Evolutionary conservation across 2,888 invertebrate species (phyloP), one percentile per base, ranked within the genome.

Genomic region (Desoria tigrina): DNA sequence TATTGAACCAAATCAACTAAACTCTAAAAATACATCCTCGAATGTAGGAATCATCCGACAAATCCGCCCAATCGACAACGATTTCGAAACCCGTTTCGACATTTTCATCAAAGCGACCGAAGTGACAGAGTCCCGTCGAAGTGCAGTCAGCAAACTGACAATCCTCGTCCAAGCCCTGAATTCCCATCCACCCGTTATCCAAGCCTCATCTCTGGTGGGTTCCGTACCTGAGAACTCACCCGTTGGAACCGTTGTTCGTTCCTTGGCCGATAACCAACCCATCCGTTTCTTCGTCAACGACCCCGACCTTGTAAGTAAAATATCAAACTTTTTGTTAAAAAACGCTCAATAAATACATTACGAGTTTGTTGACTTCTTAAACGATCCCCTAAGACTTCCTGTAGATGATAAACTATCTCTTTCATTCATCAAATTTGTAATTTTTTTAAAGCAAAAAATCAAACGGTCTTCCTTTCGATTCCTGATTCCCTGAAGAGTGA

Each of bases 121-220:
- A 81, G 85, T 86, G 56, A 87, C 91, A 1, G 88, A 89, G 80
- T 86, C 87, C 0, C 87, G 87, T 77, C 83, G 92, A 45, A 92
- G 88, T 65, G 89, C 93, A 0, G 90, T 89, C 26, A 92, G 92
- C 0, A 92, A 90, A 79, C 81, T 94, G 59, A 85, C 86, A 2
- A 87, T 94, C 63, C 88, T 87, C 42, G 90, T 94, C 0, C 88
- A 91, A 69, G 91, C 92, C 0, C 90, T 92, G 0, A 93, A 94
- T 80, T 88, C 90, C 18, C 89, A 89, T 80, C 92, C 92, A 0
- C 93, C 93, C 0, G 86, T 87, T 26, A 88, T 93, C 59, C 82
- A 83, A 3, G 85, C 90, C 0, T 85, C 89, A 0, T 83, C 88
- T 1, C 84, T 85, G 23, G 89, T 90, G 77, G 92, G 92, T 0